Base-by-base conservation (phyloP, 2,113 vertebrate species). In the Ictalurus furcatus region DNA sequence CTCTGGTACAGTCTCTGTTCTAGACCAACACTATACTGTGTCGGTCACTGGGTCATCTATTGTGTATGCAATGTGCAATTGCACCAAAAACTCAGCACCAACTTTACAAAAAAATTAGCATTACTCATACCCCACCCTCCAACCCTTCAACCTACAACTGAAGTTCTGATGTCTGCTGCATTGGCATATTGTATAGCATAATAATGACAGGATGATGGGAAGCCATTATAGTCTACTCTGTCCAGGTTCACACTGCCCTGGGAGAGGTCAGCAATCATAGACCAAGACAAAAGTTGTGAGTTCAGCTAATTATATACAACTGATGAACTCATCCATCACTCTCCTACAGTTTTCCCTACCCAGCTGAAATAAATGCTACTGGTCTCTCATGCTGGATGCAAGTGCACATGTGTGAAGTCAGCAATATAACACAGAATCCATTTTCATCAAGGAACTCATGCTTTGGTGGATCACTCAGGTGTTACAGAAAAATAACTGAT, bases 221-320 rank as follows among this genome's bases (percentile, higher is more conserved):
- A 30, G 85, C 30, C 48, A 76, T 76, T 76, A 56, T 16, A 74
- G 16, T 58, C 52, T 76, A 59, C 19, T 48, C 71, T 30, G 8
- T 76, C 58, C 28, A 48, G 28, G 37, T 59, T 82, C 80, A 37
- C 19, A 40, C 30, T 59, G 54, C 80, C 14, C 30, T 59, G 6
- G 54, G 23, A 82, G 28, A 82, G 54, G 59, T 37, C 30, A 37
- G 54, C 73, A 61, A 79, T 63, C 23, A 87, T 19, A 48, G n/a
- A 59, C 56, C 21, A 61, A 61, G 71, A 61, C 48, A 85, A 67
- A 67, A 52, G 85, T 74, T 28, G 34, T 76, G 16, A 44, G 85
- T 61, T 76, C 56, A 86, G 85, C 71, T 59, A 61, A 76, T 58
- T 58, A 56, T 78, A 34, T 59, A 34, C 65, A 79, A 79, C 48